Evolutionary conservation across 1,140 invertebrate genomes (phyloP), one percentile per base, ranked within the genome.

Genomic region (Teleopsis dalmanni): DNA sequence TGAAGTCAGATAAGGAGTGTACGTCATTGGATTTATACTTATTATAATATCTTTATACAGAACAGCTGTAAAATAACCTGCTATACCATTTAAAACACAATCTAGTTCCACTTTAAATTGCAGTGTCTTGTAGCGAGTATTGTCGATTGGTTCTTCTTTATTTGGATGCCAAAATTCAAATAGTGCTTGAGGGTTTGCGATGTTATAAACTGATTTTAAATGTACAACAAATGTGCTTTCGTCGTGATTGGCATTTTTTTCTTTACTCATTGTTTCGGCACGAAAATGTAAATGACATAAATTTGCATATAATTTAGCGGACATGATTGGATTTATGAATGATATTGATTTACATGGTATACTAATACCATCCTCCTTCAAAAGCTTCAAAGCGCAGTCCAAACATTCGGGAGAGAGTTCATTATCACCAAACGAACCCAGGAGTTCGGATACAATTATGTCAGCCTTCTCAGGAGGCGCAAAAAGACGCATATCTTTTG

Each of bases 331-430:
- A 47, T 84, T 81, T 21, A 98, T 76, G 72, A 87, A 96, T 0
- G 94, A 98, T 3, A 85, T 93, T 58, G 98, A 98, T 47, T 83
- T 81, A 56, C 72, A 73, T 5, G 95, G 95, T 71, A 98, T 97
- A 63, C 89, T 94, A 46, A 98, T 87, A 16, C 93, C 94, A 75
- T 84, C 84, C 36, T 83, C 79, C 76, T 91, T 94, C 1, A 98
- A 72, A 55, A 94, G 87, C 34, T 83, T 80, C 58, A 93, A 83
- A 11, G 92, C 93, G 6, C 95, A 94, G 77, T 99, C 94, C 11
- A 99, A 77, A 75, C 96, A 99, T 73, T 99, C 97, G 1, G 97
- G 97, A 2, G 92, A 96, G 1, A 99, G 78, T 76, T 99, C 97
- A 73, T 99, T 99, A 70, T 99, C 95, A 16, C 94, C 95, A 78